Conservation (phyloP, 2,888 invertebrate genomes). For the Cartodere bifasciata region DNA sequence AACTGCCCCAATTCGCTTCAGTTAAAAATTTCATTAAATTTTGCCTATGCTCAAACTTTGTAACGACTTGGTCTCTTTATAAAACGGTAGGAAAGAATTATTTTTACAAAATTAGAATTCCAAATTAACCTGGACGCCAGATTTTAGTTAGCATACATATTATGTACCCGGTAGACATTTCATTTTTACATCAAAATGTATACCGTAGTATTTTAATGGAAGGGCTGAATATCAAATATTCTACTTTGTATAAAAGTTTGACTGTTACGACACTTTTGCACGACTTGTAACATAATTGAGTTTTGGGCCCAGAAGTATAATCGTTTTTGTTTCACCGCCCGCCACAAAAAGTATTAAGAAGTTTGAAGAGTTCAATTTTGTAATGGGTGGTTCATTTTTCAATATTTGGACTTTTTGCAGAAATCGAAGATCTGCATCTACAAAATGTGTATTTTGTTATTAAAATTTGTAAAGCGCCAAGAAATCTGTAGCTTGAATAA, state of each 20-base stretch:
- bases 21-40: too few species aligned
- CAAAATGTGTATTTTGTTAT: too few species aligned
- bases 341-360: conserved; percentile 5
- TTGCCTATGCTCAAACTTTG: too few species aligned
- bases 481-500: too few species aligned
- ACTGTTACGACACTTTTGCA: conserved; percentile 11
- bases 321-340: conserved; percentile 5
- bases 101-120: too few species aligned
- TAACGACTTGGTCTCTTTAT: too few species aligned
- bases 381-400: conserved; percentile 2
- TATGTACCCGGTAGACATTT: too few species aligned
- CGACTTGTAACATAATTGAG: conserved; percentile 11
- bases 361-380: conserved; percentile 4
- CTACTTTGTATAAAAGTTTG: conserved; percentile 14
- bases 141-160: conserved; percentile 2
- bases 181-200: conserved; percentile 1
- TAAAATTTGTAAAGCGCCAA: too few species aligned
- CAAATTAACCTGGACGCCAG: conserved; percentile 1
- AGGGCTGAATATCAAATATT: conserved; percentile 13
- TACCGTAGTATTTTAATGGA: conserved; percentile 12
- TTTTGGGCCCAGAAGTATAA: conserved; percentile 6
- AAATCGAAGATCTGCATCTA: too few species aligned
- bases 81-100: too few species aligned
- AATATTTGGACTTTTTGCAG: too few species aligned
- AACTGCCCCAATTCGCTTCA: too few species aligned